Base-by-base conservation (phyloP, 2,113 vertebrate genomes). In the Syngnathus typhle region DNA sequence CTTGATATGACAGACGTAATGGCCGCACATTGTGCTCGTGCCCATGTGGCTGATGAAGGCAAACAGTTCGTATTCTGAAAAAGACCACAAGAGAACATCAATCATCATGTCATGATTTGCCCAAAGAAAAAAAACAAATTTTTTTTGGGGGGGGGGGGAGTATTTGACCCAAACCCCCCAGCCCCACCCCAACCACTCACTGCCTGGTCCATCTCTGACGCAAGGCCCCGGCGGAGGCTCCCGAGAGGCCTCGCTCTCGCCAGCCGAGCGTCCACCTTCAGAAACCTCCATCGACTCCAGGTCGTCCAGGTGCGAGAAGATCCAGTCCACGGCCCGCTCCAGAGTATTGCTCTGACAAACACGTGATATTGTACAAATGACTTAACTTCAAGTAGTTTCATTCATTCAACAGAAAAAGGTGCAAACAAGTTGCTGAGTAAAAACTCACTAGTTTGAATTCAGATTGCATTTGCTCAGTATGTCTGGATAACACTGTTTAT, bases 1-100 rank as follows among this genome's bases (percentile, higher is more conserved):
- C 90, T 96, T 98, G 91, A 98, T 98, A 87, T 99, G 97, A 87
- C 96, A 98, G 81, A 99, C 97, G 0, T 99, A 98, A 89, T 99
- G 96, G 68, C 97, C 97, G 43, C 97, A 99, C 96, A 98, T 98
- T 61, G 97, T 98, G 1, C 96, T 98, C 6, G 96, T 95, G 79
- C 96, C 97, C 97, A 99, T 99, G 91, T 99, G 97, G 84, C 97
- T 99, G 90, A 98, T 93, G 89, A 99, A 98, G 55, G 97, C 96
- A 89, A 98, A 97, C 64, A 99, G 91, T 90, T 96, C 95, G 70
- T 99, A 98, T 67, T 96, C 97, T 99, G 86, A 27, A 72, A 0
- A 4, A 61, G 73, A 69, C 37, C 60, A 51, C 15, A 67, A 6
- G 49, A 71, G 5, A 18, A n/a, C 39, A 32, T 32, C 27, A 32